Percentiles rank a stretch among this genome's conserved stretches.
phyloP scores from a whole-genome alignment of 2,797 vertebrate species.

The Arnoldichthys spilopterus region DNA sequence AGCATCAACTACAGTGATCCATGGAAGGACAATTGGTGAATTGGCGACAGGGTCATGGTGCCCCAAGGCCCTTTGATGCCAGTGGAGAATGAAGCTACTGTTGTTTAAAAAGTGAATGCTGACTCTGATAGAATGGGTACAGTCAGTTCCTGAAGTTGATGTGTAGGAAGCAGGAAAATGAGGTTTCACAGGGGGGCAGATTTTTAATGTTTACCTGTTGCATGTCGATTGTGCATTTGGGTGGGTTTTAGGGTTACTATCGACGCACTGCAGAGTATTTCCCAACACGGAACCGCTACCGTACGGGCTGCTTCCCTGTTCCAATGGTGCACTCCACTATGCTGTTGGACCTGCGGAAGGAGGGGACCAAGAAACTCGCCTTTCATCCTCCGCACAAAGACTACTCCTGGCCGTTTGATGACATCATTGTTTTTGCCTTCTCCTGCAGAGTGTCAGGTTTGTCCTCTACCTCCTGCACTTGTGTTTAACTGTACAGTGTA shows the following conservation, averaged over 20 bases:
- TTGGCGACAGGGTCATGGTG: too few species aligned
- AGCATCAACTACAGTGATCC: too few species aligned
- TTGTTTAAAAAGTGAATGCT: too few species aligned
- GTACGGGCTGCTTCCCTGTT: slow-evolving; percentile 86
- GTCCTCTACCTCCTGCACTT: not conserved
- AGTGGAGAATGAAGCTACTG: too few species aligned
- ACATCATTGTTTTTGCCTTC: slow-evolving; percentile 95
- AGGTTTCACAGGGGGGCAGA: too few species aligned
- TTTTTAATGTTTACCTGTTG: not conserved
- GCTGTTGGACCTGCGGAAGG: slow-evolving; percentile 86
- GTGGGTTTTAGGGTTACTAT: slow-evolving; percentile 87
- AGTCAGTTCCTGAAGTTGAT: too few species aligned
- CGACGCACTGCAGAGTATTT: slow-evolving; percentile 94
- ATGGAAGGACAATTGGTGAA: too few species aligned
- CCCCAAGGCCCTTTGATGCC: too few species aligned
- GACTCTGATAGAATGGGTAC: too few species aligned
- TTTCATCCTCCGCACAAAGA: slow-evolving; percentile 91
- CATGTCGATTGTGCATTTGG: not conserved
- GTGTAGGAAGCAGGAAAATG: not conserved
- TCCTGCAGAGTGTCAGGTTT: slow-evolving; percentile 88
- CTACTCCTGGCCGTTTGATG: slow-evolving; percentile 95
- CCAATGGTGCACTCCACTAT: slow-evolving; percentile 95
- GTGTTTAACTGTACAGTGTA: not conserved
- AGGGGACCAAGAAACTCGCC: slow-evolving; percentile 80
- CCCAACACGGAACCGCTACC: slow-evolving; percentile 91